Conservation (phyloP, 2,113 vertebrate genomes). For the Motacilla alba region DNA sequence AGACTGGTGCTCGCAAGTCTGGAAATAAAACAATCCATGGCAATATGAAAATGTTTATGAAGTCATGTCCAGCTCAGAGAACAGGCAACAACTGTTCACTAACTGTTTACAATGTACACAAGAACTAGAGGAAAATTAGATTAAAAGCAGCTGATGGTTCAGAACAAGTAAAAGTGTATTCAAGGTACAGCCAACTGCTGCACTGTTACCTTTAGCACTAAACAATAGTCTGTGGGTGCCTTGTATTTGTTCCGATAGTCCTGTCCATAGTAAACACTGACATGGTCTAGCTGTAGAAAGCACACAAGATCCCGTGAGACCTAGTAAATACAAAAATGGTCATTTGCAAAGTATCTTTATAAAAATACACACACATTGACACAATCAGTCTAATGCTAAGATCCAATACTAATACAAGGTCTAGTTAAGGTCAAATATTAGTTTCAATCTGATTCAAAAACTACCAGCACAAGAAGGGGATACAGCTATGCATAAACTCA, state of each 20-base stretch:
- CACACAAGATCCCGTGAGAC: conserved; percentile 95
- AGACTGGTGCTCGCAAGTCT: not conserved
- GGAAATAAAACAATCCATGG: not conserved
- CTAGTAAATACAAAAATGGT: conserved; percentile 60
- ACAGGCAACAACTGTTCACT: not conserved
- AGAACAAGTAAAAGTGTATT: not conserved
- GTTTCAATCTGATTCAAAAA: not conserved
- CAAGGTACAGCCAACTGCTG: not conserved
- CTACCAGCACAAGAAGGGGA: not conserved
- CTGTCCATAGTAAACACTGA: conserved; percentile 96
- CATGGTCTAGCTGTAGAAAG: conserved; percentile 95
- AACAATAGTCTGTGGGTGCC: conserved; percentile 94
- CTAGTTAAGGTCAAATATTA: not conserved
- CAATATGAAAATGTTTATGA: not conserved
- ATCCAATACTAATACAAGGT: not conserved
- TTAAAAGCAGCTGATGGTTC: not conserved
- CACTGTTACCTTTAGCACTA: conserved; percentile 88
- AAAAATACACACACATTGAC: not conserved
- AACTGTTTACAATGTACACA: not conserved
- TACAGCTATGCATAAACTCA: not conserved
- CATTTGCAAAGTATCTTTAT: not conserved
- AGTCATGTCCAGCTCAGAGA: not conserved
- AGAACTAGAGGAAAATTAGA: not conserved
- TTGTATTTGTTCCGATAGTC: conserved; percentile 98
- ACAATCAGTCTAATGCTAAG: not conserved